Base-by-base conservation (phyloP, 2,888 invertebrate genomes). In the Nebria brevicollis region DNA sequence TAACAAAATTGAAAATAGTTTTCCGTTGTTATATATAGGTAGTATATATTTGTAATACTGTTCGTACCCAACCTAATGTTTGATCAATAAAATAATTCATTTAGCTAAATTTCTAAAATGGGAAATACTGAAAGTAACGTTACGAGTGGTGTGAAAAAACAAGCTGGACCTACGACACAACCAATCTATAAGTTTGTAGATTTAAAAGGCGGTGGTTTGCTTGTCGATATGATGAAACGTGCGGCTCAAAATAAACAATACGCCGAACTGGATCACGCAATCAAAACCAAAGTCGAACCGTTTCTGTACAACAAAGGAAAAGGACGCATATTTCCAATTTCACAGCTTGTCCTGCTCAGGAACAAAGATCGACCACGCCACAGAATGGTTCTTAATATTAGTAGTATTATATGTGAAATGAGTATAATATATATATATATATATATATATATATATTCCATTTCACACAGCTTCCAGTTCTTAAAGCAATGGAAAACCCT, bases 61-160 rank as follows among this genome's bases (percentile, higher is more conserved):
- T n/a, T n/a, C 66, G 13, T n/a, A 15, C 15, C 4, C 15, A 66
- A 13, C 68, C 34, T 34, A 34, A 34, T 65, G 83, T 84, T 84
- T 84, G 83, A 83, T 84, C 84, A 82, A 84, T 84, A 54, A 54
- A 8, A 54, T 54, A 54, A 54, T 54, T 54, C 54, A 54, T 65
- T 76, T 74, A 65, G 34, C 34, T 7, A 15, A 8, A 13, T 72
- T 11, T 70, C 2, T 34, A 20, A 25, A 65, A 94, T 94, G 95
- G 95, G 95, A 87, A 95, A 95, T 91, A 95, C 95, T 2, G 95
- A 95, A 86, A 95, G 95, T 86, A 95, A 95, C 89, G 98, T 98
- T 0, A 96, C 97, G 0, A 96, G 96, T 89, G 97, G 97, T 70
- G 97, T 98, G 20, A 98, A 98, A 89, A 97, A 97, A 85, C 98